Percentiles rank a stretch among this genome's conserved stretches.
Conservation (phyloP, 2,888 invertebrate genomes). For the Callosobruchus maculatus region DNA sequence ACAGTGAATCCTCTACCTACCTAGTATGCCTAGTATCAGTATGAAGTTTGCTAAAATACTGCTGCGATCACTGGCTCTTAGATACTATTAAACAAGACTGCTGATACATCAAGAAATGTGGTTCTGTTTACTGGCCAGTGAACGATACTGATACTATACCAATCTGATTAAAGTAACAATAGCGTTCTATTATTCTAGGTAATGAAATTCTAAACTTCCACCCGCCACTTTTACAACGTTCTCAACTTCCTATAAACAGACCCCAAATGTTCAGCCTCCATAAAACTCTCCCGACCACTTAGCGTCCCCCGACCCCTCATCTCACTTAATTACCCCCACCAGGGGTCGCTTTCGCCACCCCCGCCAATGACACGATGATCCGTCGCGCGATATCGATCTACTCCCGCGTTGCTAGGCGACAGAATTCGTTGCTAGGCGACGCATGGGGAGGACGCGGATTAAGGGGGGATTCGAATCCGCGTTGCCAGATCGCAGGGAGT, state of each 20-base stretch:
- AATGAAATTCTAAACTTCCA: not conserved
- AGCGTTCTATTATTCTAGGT: not conserved
- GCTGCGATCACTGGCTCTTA: no score
- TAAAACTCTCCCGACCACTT: not conserved
- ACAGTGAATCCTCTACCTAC: no score
- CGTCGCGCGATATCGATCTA: not conserved
- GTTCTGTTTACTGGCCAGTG: no score
- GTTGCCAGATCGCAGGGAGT: not conserved
- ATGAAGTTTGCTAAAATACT: no score
- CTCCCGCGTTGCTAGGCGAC: not conserved
- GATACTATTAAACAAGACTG: no score
- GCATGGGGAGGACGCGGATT: not conserved
- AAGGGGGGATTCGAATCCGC: not conserved
- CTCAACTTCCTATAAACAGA: not conserved
- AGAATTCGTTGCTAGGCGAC: not conserved
- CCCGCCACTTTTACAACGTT: not conserved
- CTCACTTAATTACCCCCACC: not conserved
- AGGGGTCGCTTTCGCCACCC: not conserved
- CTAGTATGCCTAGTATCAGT: no score
- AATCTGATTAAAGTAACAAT: no score
- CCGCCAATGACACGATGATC: not conserved
- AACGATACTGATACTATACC: no score
- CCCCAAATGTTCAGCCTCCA: not conserved
- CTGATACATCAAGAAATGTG: no score
- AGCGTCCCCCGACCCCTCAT: not conserved